These are phyloP conservation scores for Gastracanthus pulcherrimus DNA, from an alignment of 2,888 invertebrate genomes.

Conservation along the genomic window DNA sequence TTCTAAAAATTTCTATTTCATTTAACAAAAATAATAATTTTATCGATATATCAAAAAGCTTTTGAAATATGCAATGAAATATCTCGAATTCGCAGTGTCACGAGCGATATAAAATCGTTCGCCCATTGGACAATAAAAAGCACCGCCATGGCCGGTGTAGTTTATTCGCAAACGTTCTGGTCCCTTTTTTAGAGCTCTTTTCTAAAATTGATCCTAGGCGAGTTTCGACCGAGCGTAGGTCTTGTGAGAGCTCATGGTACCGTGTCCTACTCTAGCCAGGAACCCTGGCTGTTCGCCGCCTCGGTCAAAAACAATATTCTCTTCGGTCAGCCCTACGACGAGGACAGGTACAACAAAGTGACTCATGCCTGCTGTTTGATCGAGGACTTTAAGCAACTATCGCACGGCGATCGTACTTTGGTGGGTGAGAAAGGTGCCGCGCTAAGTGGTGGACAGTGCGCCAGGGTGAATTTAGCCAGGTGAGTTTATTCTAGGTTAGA, in stretches of 20 bases:
- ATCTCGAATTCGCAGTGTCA: neutral
- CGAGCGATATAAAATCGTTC: neutral
- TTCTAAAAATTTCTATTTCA: too few relatives aligned
- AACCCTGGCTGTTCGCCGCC: slow-evolving; percentile 90
- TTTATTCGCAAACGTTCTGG: slow-evolving; percentile 34
- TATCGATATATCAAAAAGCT: neutral
- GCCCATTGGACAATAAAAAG: neutral
- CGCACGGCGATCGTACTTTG: slow-evolving; percentile 85
- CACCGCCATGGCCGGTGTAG: neutral
- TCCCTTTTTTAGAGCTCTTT: slow-evolving; percentile 79
- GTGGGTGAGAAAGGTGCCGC: slow-evolving; percentile 90
- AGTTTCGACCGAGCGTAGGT: slow-evolving; percentile 83
- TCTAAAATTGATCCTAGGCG: slow-evolving; percentile 85
- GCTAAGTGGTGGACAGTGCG: slow-evolving; percentile 89
- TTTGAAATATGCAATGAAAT: too few relatives aligned
- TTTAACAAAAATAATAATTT: too few relatives aligned
- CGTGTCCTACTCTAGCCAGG: slow-evolving; percentile 89
- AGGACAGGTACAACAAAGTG: slow-evolving; percentile 80
- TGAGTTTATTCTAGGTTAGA: too few relatives aligned
- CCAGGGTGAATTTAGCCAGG: slow-evolving; percentile 86
- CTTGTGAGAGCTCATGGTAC: slow-evolving; percentile 82
- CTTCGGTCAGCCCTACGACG: slow-evolving; percentile 85
- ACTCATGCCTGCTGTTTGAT: slow-evolving; percentile 83
- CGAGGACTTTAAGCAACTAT: slow-evolving; percentile 85
- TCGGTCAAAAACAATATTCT: slow-evolving; percentile 91